phyloP scores from a whole-genome alignment of 2,797 vertebrate genomes.

The Paramormyrops hopkinsi region DNA sequence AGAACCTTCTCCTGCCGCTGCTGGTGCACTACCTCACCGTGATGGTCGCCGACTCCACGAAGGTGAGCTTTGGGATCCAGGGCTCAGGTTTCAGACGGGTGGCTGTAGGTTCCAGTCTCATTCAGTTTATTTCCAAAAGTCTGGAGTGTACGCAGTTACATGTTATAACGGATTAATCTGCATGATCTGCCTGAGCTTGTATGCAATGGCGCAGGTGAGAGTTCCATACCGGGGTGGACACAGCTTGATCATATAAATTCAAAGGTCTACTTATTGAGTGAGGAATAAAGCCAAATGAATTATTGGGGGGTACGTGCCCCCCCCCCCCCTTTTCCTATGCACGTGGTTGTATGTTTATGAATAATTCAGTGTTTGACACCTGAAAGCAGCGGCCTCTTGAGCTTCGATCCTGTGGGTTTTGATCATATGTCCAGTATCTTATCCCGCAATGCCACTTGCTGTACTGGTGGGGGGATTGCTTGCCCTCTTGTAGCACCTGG shows the following conservation, averaged over 20 bases:
- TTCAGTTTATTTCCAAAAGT: not conserved
- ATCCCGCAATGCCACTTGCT: not conserved
- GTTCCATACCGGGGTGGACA: not conserved
- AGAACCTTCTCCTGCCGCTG: not conserved
- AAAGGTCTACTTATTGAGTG: not conserved
- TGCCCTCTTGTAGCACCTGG: not conserved
- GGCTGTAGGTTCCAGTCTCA: not conserved
- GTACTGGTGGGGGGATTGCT: not conserved
- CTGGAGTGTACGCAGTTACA: not conserved
- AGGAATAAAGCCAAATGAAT: not conserved
- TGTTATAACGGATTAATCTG: not conserved
- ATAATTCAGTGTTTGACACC: not conserved
- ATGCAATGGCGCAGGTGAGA: not conserved
- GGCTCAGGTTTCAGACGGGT: not conserved
- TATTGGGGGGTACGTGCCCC: not conserved
- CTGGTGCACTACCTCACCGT: not conserved
- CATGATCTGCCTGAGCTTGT: not conserved
- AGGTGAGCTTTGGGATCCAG: constrained; percentile 6
- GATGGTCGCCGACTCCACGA: not conserved
- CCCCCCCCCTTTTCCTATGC: not conserved
- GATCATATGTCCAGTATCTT: not conserved
- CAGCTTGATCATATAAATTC: not conserved
- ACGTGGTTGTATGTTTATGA: not conserved
- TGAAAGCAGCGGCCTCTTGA: not conserved
- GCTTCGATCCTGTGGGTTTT: not conserved